Evolutionary conservation across 2,888 invertebrate species (phyloP).

Genomic region (Arge pagana): DNA sequence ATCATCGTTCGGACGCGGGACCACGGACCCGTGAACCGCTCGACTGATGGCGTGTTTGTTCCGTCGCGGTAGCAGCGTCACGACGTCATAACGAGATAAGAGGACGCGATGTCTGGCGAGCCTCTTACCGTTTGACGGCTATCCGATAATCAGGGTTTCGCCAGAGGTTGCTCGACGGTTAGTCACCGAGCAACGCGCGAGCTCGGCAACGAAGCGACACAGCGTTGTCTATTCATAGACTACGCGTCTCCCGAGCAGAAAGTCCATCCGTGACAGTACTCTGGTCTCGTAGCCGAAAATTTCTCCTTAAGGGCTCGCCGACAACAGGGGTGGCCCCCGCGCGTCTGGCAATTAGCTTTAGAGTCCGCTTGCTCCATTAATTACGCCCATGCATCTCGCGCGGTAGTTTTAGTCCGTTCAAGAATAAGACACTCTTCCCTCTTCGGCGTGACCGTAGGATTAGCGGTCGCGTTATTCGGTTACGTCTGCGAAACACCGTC

Average conservation of each 20-base stretch:
- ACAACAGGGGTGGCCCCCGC: conserved; percentile 1
- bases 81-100: conserved; percentile 18
- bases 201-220: conserved; percentile 1
- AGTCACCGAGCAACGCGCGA: conserved; percentile 24
- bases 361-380: conserved; percentile 9
- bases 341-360: conserved; percentile 20
- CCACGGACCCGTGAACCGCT: too few species aligned
- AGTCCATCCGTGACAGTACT: too few species aligned
- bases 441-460: too few species aligned
- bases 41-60: too few species aligned
- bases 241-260: conserved; percentile 5
- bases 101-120: conserved; percentile 18
- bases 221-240: conserved; percentile 13
- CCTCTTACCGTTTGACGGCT: conserved; percentile 26
- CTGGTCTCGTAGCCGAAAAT: conserved; percentile 1
- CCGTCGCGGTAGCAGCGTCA: too few species aligned
- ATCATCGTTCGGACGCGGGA: too few species aligned
- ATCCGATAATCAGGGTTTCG: conserved; percentile 34
- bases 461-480: too few species aligned
- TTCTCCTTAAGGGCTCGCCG: conserved; percentile 3
- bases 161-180: conserved; percentile 28
- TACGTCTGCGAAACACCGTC: too few species aligned
- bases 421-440: background rate
- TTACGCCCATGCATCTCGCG: background rate
- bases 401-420: background rate